A percentile compares a stretch with the other conserved stretches of the same genome.
Evolutionary conservation across 2,113 vertebrate species (phyloP).

Genomic region (Limanda limanda): DNA sequence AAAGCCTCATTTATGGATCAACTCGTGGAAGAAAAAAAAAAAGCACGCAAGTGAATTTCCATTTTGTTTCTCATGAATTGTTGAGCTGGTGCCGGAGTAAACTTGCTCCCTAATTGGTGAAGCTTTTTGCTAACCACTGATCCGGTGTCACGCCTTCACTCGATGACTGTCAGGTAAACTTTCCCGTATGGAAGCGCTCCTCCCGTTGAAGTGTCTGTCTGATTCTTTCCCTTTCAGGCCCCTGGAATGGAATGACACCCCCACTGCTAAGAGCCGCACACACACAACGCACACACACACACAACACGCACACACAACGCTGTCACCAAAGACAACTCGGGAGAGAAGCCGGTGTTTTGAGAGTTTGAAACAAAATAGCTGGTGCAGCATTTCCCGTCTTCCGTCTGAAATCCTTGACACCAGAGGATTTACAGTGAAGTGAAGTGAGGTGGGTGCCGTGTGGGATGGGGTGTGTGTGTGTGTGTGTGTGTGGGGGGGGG

Average conservation of each 20-base stretch:
- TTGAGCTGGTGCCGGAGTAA: slow-evolving; percentile 55
- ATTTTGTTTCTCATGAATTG: slow-evolving; percentile 71
- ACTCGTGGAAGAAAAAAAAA: slow-evolving; percentile 14
- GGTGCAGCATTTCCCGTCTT: slow-evolving; percentile 83
- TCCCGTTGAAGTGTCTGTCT: slow-evolving; percentile 71
- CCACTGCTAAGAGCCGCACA: slow-evolving; percentile 76
- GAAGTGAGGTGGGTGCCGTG: slow-evolving; percentile 74
- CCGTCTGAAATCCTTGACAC: slow-evolving; percentile 83
- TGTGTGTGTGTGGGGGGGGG: slow-evolving; percentile 39
- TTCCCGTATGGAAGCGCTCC: slow-evolving; percentile 58
- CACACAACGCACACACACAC: slow-evolving; percentile 78
- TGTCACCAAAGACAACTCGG: slow-evolving; percentile 82
- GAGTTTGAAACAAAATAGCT: slow-evolving; percentile 85
- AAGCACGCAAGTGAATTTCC: slow-evolving; percentile 30
- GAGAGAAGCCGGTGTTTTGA: slow-evolving; percentile 74
- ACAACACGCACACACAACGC: slow-evolving; percentile 77
- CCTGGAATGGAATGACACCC: slow-evolving; percentile 54
- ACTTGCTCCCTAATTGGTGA: slow-evolving; percentile 74
- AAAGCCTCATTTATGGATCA: slow-evolving; percentile 44
- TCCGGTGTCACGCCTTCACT: slow-evolving; percentile 57
- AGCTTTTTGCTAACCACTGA: slow-evolving; percentile 38
- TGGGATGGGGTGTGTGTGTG: slow-evolving; percentile 67
- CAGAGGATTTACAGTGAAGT: slow-evolving; percentile 79
- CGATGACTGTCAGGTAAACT: slow-evolving; percentile 79
- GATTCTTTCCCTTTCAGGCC: slow-evolving; percentile 72